Evolutionary conservation across 2,888 invertebrate genomes (phyloP), one percentile per base, ranked within the genome.

Genomic region (Rhaphigaster nebulosa): DNA sequence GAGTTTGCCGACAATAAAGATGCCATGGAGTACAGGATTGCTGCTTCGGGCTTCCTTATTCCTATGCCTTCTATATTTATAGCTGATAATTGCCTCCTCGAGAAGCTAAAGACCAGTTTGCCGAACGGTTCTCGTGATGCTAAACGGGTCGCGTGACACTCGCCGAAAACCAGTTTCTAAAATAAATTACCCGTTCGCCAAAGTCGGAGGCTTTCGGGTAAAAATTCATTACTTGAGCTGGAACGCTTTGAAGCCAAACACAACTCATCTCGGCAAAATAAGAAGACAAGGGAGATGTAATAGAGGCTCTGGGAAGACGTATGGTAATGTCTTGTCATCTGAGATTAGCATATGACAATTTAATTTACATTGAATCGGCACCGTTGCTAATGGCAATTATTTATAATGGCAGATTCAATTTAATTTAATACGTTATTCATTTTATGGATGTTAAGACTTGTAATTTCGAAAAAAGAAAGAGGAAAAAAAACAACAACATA

Each of bases 151-250:
- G 34, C 70, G 38, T 76, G 70, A 76, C 70, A 76, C 70, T 34
- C 70, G 70, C 70, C 70, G 70, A 76, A 76, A 76, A 76, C 70
- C 70, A 76, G 70, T 76, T 76, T 76, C 20, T 20, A 76, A 76
- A 76, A 76, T 76, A 76, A 38, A 76, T 76, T 38, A 38, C 6
- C 70, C 38, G 34, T 76, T 76, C 70, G 34, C 70, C 38, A 76
- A 76, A 76, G 34, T 76, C 65, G 65, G n/a, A 29, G 65, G 29
- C 20, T 38, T 20, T 34, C 8, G 23, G 34, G 34, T 34, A 38
- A 38, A 38, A 34, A 76, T 8, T 76, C 54, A 38, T 38, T n/a
- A 34, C 23, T 38, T 76, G 34, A 13, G 34, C 23, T 65, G 65
- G 15, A 65, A 13, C 60, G n/a, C 60, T n/a, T 8, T 29, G 18